Evolutionary conservation across 2,113 vertebrate species (phyloP), one percentile per base, ranked within the genome.

Genomic region (Suricata suricatta): DNA sequence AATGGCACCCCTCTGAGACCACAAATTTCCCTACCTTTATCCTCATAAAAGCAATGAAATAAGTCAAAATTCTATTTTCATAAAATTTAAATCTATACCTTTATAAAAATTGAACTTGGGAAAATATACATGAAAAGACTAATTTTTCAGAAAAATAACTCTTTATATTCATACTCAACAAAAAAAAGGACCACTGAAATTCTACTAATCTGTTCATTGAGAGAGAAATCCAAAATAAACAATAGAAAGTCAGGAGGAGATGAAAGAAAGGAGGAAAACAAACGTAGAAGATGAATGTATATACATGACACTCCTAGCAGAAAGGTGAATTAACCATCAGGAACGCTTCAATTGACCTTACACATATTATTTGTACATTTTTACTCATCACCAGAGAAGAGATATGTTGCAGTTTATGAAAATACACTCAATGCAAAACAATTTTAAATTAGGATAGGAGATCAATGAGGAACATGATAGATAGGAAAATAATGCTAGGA

Each of bases 31-130:
- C 63, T 88, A 41, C 27, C 90, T 33, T n/a, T 95, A 84, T 33
- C 19, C 44, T 91, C 29, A 95, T 81, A 52, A 95, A 96, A 97
- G 88, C 9, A 66, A 54, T 85, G 74, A 94, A 83, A 66, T 85
- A 50, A 85, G 11, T 52, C 91, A 88, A 92, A 88, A 69, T 88
- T 82, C 41, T 50, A 29, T 50, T 95, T 93, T 93, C 35, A 84
- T 41, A 85, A 87, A 96, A 90, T 77, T n/a, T 90, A 84, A 80
- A 80, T 77, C 6, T 47, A 89, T 63, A 41, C 25, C 41, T 90
- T 94, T 72, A 95, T 90, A 93, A 93, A 71, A 94, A 64, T 41
- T 63, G 14, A 77, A 82, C 66, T 64, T 92, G 66, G 21, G 76
- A 4, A 89, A 97, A 72, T 7, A 60, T 0, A 92, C 82, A 90